These are phyloP conservation scores for Cichlasoma orientale DNA, from an alignment of 2,797 vertebrate species.

Conservation along the genomic window DNA sequence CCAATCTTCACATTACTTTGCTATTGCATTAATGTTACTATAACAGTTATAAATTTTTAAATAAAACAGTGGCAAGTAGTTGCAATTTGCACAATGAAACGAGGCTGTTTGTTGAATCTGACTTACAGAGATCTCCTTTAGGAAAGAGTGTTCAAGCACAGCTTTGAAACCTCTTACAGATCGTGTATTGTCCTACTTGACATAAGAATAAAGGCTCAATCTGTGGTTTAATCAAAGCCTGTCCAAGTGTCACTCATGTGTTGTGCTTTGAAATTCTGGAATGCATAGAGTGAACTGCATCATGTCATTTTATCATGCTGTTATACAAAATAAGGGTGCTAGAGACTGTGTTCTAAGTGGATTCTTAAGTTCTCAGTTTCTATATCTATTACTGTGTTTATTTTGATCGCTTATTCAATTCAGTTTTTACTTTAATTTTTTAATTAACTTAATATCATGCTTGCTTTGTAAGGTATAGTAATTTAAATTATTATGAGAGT, in stretches of 20 bases:
- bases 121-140: neutral
- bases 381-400: too few relatives aligned
- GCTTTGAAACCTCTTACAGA: neutral
- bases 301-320: constrained; percentile 20
- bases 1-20: too few relatives aligned
- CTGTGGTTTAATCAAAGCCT: constrained; percentile 12
- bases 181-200: neutral
- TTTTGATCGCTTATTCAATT: too few relatives aligned
- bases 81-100: too few relatives aligned
- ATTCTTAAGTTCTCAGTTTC: too few relatives aligned
- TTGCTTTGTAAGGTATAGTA: neutral
- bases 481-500: neutral
- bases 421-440: neutral
- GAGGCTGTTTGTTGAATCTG: too few relatives aligned
- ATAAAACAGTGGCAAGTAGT: too few relatives aligned
- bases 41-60: too few relatives aligned
- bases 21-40: too few relatives aligned
- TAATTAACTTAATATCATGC: too few relatives aligned
- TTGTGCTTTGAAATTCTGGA: neutral
- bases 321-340: neutral
- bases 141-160: neutral
- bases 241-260: neutral
- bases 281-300: constrained; percentile 10
- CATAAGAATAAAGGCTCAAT: neutral
- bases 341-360: neutral